These are phyloP conservation scores for Parnassius glacialis DNA, from an alignment of 2,888 invertebrate species.

Conservation along the genomic window DNA sequence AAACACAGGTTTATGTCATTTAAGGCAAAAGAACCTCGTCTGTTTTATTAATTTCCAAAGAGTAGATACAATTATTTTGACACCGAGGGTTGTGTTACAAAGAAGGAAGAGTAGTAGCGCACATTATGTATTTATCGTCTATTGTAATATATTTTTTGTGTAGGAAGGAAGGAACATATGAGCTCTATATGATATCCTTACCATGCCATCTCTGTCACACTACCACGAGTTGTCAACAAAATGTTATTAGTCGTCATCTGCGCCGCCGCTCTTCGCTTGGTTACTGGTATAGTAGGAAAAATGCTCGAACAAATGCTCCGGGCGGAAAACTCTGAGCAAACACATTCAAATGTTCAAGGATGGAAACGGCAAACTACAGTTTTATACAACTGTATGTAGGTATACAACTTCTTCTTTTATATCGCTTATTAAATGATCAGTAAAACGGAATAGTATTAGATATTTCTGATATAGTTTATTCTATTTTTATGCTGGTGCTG, in stretches of 20 bases:
- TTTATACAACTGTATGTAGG: constrained; percentile 19
- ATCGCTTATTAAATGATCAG: constrained; percentile 15
- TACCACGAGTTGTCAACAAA: constrained; percentile 63
- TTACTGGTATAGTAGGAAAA: constrained; percentile 34
- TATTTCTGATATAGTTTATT: too few species aligned
- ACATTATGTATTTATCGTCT: too few species aligned
- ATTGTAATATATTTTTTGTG: neutral
- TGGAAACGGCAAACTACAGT: constrained; percentile 25
- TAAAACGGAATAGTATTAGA: too few species aligned
- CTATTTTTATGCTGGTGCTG: too few species aligned
- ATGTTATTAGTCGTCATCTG: constrained; percentile 66
- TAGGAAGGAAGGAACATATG: neutral
- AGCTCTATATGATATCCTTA: constrained; percentile 37
- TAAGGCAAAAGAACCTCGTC: too few species aligned
- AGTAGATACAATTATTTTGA: too few species aligned
- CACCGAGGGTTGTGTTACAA: too few species aligned
- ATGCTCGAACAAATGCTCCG: constrained; percentile 29
- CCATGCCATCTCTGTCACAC: constrained; percentile 52
- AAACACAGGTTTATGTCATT: too few species aligned
- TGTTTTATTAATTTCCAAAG: too few species aligned
- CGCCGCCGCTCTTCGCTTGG: constrained; percentile 38
- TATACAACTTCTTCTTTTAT: constrained; percentile 4
- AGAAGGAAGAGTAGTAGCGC: too few species aligned
- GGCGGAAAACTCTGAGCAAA: constrained; percentile 27
- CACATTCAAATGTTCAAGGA: constrained; percentile 23